Evolutionary conservation across 1,140 invertebrate genomes (phyloP).

Genomic region (Anadara kagoshimensis): DNA sequence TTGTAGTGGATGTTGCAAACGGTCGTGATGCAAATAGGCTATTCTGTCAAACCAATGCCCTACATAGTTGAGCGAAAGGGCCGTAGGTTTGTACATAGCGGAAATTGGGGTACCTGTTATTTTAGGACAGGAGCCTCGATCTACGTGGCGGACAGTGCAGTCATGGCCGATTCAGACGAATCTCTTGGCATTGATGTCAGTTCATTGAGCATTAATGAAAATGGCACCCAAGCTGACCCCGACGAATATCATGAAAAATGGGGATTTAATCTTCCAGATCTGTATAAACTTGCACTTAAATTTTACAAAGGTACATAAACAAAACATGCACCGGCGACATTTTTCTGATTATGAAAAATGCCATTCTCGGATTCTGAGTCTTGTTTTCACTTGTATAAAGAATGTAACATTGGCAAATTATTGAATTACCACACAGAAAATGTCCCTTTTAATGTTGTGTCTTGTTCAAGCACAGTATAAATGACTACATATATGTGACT

Average conservation of each 20-base stretch:
- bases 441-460: background rate
- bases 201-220: conserved; percentile 39
- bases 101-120: background rate
- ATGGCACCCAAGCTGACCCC: background rate
- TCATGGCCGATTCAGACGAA: conserved; percentile 32
- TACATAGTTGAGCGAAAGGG: too few species aligned
- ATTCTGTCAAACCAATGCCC: too few species aligned
- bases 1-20: too few species aligned
- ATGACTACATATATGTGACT: background rate
- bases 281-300: conserved; percentile 89
- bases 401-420: background rate
- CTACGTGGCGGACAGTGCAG: conserved; percentile 24
- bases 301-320: conserved; percentile 88
- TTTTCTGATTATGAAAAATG: background rate
- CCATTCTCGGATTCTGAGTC: background rate
- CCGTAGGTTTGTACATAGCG: too few species aligned
- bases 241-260: conserved; percentile 41
- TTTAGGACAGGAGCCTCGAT: too few species aligned
- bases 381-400: background rate
- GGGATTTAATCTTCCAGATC: conserved; percentile 81
- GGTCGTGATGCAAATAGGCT: too few species aligned
- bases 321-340: background rate
- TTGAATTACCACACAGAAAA: background rate
- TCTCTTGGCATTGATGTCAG: conserved; percentile 45
- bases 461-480: background rate